A percentile compares a stretch with the other conserved stretches of the same genome.
Conservation (phyloP, 2,797 vertebrate species). For the Cuculus canorus region DNA sequence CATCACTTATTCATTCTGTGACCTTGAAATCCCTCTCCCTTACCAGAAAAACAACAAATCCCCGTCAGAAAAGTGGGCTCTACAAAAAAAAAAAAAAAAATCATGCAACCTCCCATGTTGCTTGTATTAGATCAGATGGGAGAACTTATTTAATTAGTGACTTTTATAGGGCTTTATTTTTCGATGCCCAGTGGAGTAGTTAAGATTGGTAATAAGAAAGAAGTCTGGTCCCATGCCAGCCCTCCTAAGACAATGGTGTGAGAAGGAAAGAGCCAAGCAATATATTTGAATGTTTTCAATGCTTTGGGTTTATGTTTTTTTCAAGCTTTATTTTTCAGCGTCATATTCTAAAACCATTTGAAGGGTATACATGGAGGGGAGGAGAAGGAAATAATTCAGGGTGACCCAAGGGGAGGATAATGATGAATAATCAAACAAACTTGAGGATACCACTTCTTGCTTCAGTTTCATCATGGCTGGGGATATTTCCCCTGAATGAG, state of each 20-base stretch:
- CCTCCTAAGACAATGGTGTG: constrained; percentile 40
- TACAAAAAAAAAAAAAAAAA: background rate
- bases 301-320: constrained; percentile 25
- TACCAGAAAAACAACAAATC: constrained; percentile 46
- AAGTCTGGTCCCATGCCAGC: constrained; percentile 37
- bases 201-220: constrained; percentile 68
- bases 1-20: constrained; percentile 68
- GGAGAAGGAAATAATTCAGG: constrained; percentile 55
- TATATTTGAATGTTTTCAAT: constrained; percentile 56
- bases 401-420: background rate
- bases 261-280: constrained; percentile 50
- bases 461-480: background rate
- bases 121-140: constrained; percentile 67
- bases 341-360: constrained; percentile 38
- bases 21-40: constrained; percentile 74
- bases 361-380: constrained; percentile 14
- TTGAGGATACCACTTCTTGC: background rate
- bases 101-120: constrained; percentile 44
- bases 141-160: constrained; percentile 70
- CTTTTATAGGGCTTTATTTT: constrained; percentile 70
- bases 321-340: constrained; percentile 37
- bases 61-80: constrained; percentile 26
- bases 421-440: constrained; percentile 48
- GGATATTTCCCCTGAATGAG: background rate
- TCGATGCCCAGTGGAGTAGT: constrained; percentile 60